Conservation (phyloP, 2,888 invertebrate genomes). For the Polymixis flavicincta region DNA sequence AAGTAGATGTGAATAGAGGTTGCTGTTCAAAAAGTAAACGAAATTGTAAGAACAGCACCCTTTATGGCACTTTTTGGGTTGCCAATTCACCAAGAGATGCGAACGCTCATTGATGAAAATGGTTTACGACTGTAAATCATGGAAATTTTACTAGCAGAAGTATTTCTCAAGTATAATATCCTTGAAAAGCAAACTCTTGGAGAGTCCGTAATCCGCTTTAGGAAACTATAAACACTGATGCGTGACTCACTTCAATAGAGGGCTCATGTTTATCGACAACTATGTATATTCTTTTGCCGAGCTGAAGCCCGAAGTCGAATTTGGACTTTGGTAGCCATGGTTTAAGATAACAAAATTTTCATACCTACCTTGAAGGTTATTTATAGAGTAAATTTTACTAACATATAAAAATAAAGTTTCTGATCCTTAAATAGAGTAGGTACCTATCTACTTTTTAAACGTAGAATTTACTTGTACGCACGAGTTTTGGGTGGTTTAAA, state of each 20-base stretch:
- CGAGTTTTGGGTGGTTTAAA: conserved; percentile 28
- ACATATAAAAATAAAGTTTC: background rate
- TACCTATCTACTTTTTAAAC: background rate
- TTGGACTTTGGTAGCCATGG: conserved; percentile 2
- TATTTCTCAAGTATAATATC: background rate
- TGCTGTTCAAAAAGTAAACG: conserved; percentile 29
- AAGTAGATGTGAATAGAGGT: conserved; percentile 38
- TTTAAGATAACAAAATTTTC: conserved; percentile 29
- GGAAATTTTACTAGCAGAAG: background rate
- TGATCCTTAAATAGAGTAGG: conserved; percentile 10
- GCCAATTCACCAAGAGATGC: conserved; percentile 17
- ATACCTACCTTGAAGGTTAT: conserved; percentile 29
- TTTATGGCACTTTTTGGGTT: conserved; percentile 44
- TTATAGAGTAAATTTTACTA: background rate
- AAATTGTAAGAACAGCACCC: conserved; percentile 25
- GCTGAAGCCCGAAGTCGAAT: background rate
- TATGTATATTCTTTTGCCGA: conserved; percentile 1
- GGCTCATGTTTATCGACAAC: background rate
- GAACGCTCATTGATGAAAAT: background rate
- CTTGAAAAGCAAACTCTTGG: conserved; percentile 20
- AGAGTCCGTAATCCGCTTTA: conserved; percentile 27
- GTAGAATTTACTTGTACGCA: conserved; percentile 15
- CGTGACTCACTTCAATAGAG: background rate
- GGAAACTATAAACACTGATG: background rate
- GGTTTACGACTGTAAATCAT: background rate